A percentile compares a stretch with the other conserved stretches of the same genome.
These are phyloP conservation scores for Hedya salicella DNA, from an alignment of 2,888 invertebrate species.

Conservation along the genomic window DNA sequence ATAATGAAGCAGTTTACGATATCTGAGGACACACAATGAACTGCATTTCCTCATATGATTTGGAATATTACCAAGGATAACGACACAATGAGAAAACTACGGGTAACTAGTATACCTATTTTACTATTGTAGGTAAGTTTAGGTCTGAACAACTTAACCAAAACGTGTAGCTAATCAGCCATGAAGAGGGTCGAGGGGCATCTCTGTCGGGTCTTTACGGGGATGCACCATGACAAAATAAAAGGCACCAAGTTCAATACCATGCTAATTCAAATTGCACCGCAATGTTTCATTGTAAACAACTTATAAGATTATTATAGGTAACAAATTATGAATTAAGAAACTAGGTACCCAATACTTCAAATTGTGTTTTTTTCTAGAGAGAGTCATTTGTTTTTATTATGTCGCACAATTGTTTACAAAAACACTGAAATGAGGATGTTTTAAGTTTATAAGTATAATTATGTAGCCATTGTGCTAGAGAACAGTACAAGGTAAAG, in stretches of 20 bases:
- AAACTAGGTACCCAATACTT: neutral
- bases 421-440: neutral
- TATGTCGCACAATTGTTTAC: neutral
- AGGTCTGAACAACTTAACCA: constrained; percentile 13
- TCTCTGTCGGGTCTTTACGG: neutral
- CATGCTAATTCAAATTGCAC: constrained; percentile 12
- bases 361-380: neutral
- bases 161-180: constrained; percentile 18
- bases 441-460: neutral
- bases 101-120: constrained; percentile 12
- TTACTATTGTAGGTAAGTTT: neutral
- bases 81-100: constrained; percentile 59
- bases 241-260: constrained; percentile 6
- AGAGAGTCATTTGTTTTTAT: neutral
- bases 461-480: neutral
- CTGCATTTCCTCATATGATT: constrained; percentile 65
- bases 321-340: neutral
- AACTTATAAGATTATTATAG: too few relatives aligned
- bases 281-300: neutral
- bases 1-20: constrained; percentile 63
- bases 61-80: constrained; percentile 47
- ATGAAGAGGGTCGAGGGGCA: constrained; percentile 14
- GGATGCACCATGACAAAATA: constrained; percentile 1
- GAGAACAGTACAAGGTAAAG: neutral
- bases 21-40: constrained; percentile 66